Conservation (phyloP, 2,113 vertebrate genomes). For the Rattus norvegicus region GRCr8 NC_086023.1:51853001-51853500, state of each 20-base stretch:
- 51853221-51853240: not conserved
- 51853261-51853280: not conserved
- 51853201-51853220: not conserved
- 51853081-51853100: not conserved
- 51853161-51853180: not conserved
- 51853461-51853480: not conserved
- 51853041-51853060: not conserved
- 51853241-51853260: not conserved
- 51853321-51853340: not conserved
- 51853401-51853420: not conserved
- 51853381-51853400: not conserved
- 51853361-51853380: constrained; percentile 33
- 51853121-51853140: not conserved
- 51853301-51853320: not conserved
- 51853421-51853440: not conserved
- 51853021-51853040: not conserved
- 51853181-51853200: not conserved
- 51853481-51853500: not conserved
- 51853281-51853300: not conserved
- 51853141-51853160: not conserved
- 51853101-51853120: not conserved
- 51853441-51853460: not conserved
- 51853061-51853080: not conserved
- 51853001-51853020: not conserved
- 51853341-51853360: not conserved